Conservation (phyloP, 1,140 invertebrate genomes). For the Druon quercuslanigerum region DNA sequence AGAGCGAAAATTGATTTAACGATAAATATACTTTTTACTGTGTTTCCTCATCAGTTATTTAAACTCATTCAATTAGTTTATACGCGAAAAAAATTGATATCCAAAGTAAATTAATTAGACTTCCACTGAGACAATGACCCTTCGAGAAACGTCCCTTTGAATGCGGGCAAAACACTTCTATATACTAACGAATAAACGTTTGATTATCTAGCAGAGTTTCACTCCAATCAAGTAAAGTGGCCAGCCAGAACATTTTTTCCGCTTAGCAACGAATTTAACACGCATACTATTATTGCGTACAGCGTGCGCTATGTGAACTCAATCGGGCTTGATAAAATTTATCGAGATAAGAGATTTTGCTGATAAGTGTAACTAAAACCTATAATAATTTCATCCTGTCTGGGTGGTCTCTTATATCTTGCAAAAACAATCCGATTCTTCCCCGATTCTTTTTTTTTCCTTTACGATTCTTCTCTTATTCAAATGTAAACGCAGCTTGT, state of each 20-base stretch:
- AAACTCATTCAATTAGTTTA: background rate
- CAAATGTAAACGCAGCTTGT: too few species aligned
- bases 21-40: constrained; percentile 15
- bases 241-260: constrained; percentile 39
- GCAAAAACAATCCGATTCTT: too few species aligned
- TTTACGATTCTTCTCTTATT: too few species aligned
- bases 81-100: background rate
- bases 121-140: constrained; percentile 12
- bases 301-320: constrained; percentile 1
- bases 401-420: too few species aligned
- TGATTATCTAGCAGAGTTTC: constrained; percentile 54
- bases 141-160: constrained; percentile 5
- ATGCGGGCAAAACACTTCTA: background rate
- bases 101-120: constrained; percentile 19
- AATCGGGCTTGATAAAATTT: constrained; percentile 10
- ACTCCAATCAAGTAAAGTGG: constrained; percentile 54
- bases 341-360: constrained; percentile 12
- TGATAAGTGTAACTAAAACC: constrained; percentile 3
- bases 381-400: background rate
- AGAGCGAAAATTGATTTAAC: constrained; percentile 3
- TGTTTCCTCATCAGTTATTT: constrained; percentile 14
- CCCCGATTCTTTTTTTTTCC: too few species aligned
- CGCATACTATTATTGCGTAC: constrained; percentile 3
- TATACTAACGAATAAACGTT: constrained; percentile 36
- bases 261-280: constrained; percentile 18